These are phyloP conservation scores for Ctenomys sociabilis DNA, from an alignment of 2,113 vertebrate genomes.

Conservation along the genomic window DNA sequence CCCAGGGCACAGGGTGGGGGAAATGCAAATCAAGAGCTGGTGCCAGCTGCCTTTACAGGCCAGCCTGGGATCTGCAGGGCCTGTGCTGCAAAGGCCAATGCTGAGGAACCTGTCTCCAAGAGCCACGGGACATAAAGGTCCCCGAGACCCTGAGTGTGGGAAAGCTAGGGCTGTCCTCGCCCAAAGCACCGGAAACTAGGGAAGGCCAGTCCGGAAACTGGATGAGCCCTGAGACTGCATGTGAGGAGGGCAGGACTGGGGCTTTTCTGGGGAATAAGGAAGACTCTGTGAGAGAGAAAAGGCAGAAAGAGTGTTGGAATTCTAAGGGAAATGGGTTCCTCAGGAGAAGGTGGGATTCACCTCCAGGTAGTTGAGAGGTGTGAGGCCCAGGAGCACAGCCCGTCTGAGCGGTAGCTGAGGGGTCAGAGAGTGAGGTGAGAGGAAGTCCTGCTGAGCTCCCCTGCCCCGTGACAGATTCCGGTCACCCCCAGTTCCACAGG, in stretches of 20 bases:
- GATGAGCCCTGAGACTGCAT: fast-evolving
- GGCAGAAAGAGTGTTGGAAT: background rate
- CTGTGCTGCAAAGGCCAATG: fast-evolving
- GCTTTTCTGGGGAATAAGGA: background rate
- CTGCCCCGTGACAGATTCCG: background rate
- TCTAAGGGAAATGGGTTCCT: conserved; percentile 9
- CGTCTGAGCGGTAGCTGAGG: fast-evolving
- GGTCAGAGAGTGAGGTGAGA: background rate
- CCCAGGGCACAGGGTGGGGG: too few species aligned
- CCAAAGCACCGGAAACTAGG: background rate
- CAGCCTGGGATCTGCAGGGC: background rate
- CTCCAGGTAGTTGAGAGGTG: background rate
- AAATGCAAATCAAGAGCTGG: background rate
- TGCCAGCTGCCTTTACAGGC: background rate
- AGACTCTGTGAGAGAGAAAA: background rate
- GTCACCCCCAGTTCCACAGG: background rate
- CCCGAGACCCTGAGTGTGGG: background rate
- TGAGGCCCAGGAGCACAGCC: fast-evolving
- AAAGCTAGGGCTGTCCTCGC: fast-evolving
- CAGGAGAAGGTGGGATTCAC: background rate
- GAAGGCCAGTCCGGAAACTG: background rate
- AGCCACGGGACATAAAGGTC: too few species aligned
- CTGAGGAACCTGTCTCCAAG: background rate
- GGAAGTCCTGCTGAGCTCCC: background rate
- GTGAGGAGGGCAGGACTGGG: background rate